These are phyloP conservation scores for Periphyllus acericola DNA, from an alignment of 2,888 invertebrate species.

Conservation along the genomic window DNA sequence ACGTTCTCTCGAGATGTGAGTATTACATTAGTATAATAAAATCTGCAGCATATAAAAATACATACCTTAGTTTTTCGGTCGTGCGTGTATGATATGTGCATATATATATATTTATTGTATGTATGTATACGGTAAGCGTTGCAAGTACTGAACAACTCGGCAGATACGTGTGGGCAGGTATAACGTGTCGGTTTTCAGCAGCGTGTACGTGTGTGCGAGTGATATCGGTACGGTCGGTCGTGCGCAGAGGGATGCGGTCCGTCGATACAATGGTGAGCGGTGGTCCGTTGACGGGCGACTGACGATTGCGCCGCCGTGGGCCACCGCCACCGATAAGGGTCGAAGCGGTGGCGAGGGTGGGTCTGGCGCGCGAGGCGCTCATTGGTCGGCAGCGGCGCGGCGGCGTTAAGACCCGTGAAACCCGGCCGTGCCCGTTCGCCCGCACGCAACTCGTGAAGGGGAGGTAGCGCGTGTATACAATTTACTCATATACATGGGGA, in stretches of 20 bases:
- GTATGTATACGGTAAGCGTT: too few relatives aligned
- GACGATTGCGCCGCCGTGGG: constrained; percentile 32
- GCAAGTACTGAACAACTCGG: background rate
- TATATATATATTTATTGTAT: too few relatives aligned
- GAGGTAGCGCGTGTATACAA: background rate
- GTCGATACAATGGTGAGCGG: constrained; percentile 15
- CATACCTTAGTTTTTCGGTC: background rate
- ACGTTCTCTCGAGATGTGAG: too few relatives aligned
- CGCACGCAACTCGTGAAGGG: background rate
- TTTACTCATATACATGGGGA: background rate
- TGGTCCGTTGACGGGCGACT: constrained; percentile 53
- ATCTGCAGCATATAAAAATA: background rate
- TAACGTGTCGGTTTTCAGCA: too few relatives aligned
- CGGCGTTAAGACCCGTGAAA: constrained; percentile 45
- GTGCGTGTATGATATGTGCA: too few relatives aligned
- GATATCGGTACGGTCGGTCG: background rate
- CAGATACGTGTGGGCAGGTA: too few relatives aligned
- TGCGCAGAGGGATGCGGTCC: background rate
- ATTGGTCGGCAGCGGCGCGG: constrained; percentile 34
- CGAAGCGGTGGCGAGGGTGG: constrained; percentile 48
- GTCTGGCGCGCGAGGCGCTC: background rate
- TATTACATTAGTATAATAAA: background rate
- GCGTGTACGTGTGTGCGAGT: too few relatives aligned
- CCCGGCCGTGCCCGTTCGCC: constrained; percentile 18
- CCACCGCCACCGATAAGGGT: constrained; percentile 48